Evolutionary conservation across 2,888 invertebrate genomes (phyloP), one percentile per base, ranked within the genome.

Genomic region (Bibio marci): DNA sequence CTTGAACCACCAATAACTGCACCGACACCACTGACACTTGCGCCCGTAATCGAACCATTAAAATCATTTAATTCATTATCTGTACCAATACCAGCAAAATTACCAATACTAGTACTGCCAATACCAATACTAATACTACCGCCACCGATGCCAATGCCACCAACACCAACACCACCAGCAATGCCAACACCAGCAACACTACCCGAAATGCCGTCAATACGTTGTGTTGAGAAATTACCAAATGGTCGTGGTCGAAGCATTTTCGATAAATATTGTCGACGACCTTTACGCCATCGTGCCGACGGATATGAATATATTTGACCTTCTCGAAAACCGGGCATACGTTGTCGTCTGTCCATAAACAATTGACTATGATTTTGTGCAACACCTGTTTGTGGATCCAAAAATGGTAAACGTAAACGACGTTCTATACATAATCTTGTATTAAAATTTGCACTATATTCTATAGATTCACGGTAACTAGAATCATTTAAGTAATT

Each of bases 351-450:
- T 53, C 81, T 73, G 39, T 79, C 79, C 81, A 91, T 85, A 52
- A 90, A 85, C 47, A 88, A 67, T 51, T 80, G 78, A 52, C 88
- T 90, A 62, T 92, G 91, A 57, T 83, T 91, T 60, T 95, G 95
- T 25, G 94, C 94, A 37, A 95, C 88, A 46, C 87, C 91, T 44
- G 92, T 94, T 59, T 94, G 92, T n/a, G 90, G 88, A 64, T 95
- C 95, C 50, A 95, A 72, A 58, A 94, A 95, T 19, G 95, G 95
- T 67, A 94, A 74, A 47, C 94, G 73, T 63, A 90, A 70, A 51
- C 88, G 76, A 47, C 94, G 71, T 63, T 95, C 92, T 46, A 86
- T 75, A 61, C 88, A 85, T 66, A 95, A 63, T 65, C 91, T 69
- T 42, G 87, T 82, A 62, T 95, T 95, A 59, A 87, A 92, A 55